Evolutionary conservation across 2,888 invertebrate species (phyloP).

Genomic region (Epinotia ramella): DNA sequence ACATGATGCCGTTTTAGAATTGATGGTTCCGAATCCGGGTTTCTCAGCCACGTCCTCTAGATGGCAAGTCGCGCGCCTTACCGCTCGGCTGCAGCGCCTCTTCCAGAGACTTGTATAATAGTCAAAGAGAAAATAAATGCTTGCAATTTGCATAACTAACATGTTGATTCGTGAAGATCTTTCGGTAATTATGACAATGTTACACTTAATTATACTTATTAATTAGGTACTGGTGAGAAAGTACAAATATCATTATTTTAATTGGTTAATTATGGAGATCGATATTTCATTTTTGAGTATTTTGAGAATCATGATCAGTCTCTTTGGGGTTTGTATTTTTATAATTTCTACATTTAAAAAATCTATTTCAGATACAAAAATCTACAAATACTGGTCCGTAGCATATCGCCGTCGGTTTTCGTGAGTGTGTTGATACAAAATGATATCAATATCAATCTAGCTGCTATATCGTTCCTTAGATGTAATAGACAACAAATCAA

Average conservation of each 20-base stretch:
- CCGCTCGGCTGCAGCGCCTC: too few relatives aligned
- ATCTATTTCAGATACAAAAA: constrained; percentile 1
- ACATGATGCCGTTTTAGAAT: too few relatives aligned
- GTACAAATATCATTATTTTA: constrained; percentile 30
- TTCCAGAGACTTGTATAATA: too few relatives aligned
- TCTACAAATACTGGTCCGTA: constrained; percentile 15
- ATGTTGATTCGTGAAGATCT: constrained; percentile 25
- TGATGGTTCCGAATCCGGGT: too few relatives aligned
- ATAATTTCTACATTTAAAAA: background rate
- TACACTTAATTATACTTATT: constrained; percentile 25
- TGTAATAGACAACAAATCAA: constrained; percentile 12
- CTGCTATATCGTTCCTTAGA: background rate
- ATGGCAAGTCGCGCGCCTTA: too few relatives aligned
- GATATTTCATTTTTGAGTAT: constrained; percentile 32
- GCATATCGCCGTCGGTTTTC: background rate
- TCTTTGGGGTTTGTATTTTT: constrained; percentile 10
- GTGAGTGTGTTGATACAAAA: background rate
- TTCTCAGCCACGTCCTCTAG: too few relatives aligned
- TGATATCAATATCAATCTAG: constrained; percentile 1
- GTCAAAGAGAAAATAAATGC: background rate
- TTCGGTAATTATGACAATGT: constrained; percentile 13
- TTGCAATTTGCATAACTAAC: constrained; percentile 16
- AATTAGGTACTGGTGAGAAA: constrained; percentile 24
- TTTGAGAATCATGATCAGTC: constrained; percentile 37
- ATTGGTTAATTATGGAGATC: constrained; percentile 26